These are phyloP conservation scores for Antrozous pallidus DNA, from an alignment of 2,797 vertebrate species.

Conservation along the genomic window DNA sequence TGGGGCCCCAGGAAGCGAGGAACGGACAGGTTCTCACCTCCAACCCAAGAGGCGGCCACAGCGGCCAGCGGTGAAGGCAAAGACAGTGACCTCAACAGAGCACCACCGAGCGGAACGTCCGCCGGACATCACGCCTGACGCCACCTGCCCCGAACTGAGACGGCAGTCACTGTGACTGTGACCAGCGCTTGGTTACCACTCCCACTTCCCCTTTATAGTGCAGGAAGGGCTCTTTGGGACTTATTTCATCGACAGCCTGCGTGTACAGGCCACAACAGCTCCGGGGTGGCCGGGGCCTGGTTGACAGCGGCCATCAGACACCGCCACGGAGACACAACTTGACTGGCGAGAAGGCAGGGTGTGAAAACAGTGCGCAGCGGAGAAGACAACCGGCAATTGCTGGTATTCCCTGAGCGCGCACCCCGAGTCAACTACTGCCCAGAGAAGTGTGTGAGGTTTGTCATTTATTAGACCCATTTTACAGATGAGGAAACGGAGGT, in stretches of 20 bases:
- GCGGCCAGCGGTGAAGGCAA: neutral
- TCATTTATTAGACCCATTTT: conserved; percentile 34
- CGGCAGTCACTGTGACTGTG: neutral
- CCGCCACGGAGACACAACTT: no score
- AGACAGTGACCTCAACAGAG: neutral
- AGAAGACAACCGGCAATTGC: neutral
- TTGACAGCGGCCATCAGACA: neutral
- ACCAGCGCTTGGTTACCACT: neutral
- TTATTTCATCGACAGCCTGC: neutral
- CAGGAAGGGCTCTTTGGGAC: neutral
- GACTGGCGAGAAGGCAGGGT: neutral
- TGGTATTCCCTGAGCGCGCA: neutral
- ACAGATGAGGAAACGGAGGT: conserved; percentile 23
- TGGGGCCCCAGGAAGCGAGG: neutral
- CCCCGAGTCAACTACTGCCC: neutral
- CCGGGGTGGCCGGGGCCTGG: neutral
- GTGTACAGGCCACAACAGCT: neutral
- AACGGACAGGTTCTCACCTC: neutral
- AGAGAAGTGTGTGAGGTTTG: neutral
- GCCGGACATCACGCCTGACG: neutral
- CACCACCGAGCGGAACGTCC: neutral
- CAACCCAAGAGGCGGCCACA: neutral
- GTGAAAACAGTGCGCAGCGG: neutral
- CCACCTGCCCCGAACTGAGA: neutral
- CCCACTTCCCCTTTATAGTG: neutral